Conservation (phyloP, 1,140 invertebrate species). For the Akabosia matsudoensis region DNA sequence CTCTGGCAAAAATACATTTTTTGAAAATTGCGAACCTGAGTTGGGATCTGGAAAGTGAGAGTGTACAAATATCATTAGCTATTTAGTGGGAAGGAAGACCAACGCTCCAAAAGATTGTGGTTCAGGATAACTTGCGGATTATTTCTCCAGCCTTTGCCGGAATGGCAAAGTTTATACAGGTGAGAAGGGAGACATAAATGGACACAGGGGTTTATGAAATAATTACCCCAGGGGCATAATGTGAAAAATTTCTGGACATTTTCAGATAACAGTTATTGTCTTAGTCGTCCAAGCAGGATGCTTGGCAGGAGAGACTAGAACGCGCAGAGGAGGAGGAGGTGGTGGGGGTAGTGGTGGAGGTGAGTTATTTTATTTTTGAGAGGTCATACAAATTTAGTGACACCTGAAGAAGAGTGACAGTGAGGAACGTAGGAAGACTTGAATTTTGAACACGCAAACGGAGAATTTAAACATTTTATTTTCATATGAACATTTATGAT, state of each 20-base stretch:
- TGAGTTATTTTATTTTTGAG: not conserved
- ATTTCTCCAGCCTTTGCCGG: conserved; percentile 5
- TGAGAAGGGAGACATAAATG: not conserved
- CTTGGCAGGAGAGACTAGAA: not conserved
- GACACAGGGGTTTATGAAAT: not conserved
- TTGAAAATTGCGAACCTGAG: no score
- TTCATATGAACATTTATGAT: not conserved
- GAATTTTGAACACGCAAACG: no score
- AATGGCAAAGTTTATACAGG: conserved; percentile 17
- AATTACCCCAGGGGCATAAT: not conserved
- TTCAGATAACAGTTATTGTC: not conserved
- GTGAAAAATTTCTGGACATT: not conserved
- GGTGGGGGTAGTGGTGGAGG: conserved; percentile 1
- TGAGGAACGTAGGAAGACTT: not conserved
- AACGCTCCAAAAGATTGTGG: no score
- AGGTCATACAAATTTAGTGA: not conserved
- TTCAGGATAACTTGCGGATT: no score
- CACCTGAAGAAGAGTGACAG: not conserved
- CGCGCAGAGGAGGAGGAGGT: not conserved
- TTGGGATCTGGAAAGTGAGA: no score
- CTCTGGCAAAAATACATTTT: no score
- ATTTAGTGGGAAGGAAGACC: no score
- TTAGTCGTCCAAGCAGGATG: not conserved
- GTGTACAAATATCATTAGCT: no score
- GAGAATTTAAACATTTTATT: not conserved